Conservation (phyloP, 2,888 invertebrate species). For the Melanchra persicariae region DNA sequence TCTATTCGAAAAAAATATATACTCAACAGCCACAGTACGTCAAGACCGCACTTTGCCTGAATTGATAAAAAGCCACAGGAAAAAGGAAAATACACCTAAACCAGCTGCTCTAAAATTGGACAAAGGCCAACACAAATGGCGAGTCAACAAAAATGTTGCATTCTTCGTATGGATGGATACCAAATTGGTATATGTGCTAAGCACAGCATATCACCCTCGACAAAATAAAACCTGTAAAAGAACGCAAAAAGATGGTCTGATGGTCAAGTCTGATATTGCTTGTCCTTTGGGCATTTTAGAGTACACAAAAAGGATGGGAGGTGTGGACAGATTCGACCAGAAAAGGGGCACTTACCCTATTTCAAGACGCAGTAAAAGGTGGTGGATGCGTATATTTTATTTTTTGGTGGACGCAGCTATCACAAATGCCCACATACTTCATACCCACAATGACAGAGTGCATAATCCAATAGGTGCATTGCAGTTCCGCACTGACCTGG, state of each 20-base stretch:
- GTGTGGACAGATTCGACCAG: slow-evolving; percentile 25
- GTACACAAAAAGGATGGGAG: slow-evolving; percentile 34
- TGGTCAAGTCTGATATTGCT: slow-evolving; percentile 34
- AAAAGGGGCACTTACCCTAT: not conserved
- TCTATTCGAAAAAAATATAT: slow-evolving; percentile 10
- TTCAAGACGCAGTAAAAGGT: no score
- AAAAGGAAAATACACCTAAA: slow-evolving; percentile 10
- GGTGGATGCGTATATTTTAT: no score
- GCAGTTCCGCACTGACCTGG: no score
- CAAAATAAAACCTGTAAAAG: slow-evolving; percentile 32
- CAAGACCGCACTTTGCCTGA: slow-evolving; percentile 7
- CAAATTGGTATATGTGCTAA: slow-evolving; percentile 40
- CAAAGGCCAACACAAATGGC: slow-evolving; percentile 40
- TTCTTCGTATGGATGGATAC: slow-evolving; percentile 47
- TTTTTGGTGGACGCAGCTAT: no score
- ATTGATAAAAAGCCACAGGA: slow-evolving; percentile 9
- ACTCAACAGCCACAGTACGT: slow-evolving; percentile 10
- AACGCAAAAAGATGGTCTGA: slow-evolving; percentile 55
- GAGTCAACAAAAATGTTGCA: slow-evolving; percentile 42
- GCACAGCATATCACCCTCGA: slow-evolving; percentile 40
- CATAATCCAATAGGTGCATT: not conserved
- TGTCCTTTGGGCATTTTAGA: slow-evolving; percentile 34
- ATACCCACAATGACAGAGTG: slow-evolving; percentile 10
- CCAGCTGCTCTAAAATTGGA: slow-evolving; percentile 8
- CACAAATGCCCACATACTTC: slow-evolving; percentile 8